phyloP scores from a whole-genome alignment of 1,140 invertebrate species.

The Eupristina koningsbergeri region DNA sequence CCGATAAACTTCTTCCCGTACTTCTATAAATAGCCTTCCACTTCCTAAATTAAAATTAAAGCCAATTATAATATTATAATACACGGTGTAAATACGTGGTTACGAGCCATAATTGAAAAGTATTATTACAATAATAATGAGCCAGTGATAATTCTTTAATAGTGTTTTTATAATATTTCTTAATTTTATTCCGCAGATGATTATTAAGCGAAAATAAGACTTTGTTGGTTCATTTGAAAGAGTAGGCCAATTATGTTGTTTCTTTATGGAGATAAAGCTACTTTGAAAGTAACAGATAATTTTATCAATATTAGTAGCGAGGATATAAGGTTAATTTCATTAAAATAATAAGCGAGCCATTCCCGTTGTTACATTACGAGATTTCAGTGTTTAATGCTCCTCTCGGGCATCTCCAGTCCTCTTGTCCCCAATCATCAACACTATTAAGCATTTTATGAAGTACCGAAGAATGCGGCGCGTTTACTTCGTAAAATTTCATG shows the following conservation, averaged over 20 bases:
- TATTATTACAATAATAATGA: no score
- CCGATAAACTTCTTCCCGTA: no score
- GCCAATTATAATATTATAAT: neutral
- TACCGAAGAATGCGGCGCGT: slow-evolving; percentile 53
- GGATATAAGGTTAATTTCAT: neutral
- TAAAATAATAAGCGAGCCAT: neutral
- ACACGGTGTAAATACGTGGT: neutral
- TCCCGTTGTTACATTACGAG: neutral
- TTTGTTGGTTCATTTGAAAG: slow-evolving; percentile 14
- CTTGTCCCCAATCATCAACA: slow-evolving; percentile 9
- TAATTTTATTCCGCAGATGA: neutral
- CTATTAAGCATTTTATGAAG: slow-evolving; percentile 5
- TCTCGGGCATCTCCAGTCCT: neutral
- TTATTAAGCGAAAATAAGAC: neutral
- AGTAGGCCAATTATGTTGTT: slow-evolving; percentile 17
- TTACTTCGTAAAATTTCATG: slow-evolving; percentile 60
- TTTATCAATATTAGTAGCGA: neutral
- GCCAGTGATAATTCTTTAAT: no score
- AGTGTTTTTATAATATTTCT: no score
- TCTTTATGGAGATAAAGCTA: neutral
- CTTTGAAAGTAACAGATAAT: neutral
- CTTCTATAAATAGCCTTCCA: no score
- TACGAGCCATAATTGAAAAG: neutral
- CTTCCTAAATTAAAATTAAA: neutral
- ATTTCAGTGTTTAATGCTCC: slow-evolving; percentile 2